Evolutionary conservation across 2,113 vertebrate genomes (phyloP).

Genomic region (Passer montanus): DNA sequence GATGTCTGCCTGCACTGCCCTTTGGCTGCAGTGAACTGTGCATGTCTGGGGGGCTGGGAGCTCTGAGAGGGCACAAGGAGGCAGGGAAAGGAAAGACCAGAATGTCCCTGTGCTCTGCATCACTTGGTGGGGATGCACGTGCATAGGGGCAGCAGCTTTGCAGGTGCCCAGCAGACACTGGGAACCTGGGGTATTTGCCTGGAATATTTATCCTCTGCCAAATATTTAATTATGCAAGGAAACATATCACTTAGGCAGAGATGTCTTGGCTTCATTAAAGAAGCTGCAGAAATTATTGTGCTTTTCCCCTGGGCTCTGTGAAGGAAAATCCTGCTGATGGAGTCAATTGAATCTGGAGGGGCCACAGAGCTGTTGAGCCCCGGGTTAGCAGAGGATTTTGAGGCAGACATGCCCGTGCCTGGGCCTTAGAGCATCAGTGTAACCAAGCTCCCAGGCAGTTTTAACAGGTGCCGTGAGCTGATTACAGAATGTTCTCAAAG

Average conservation of each 20-base stretch:
- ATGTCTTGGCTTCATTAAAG: conserved; percentile 39
- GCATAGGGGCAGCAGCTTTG: neutral
- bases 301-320: neutral
- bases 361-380: neutral
- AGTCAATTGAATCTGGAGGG: conserved; percentile 25
- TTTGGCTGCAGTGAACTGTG: neutral
- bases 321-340: conserved; percentile 34
- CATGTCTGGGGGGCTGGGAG: neutral
- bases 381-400: conserved; percentile 20
- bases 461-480: neutral
- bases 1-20: neutral
- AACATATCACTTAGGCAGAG: conserved; percentile 6
- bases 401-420: neutral
- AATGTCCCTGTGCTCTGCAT: neutral
- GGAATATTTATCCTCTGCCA: neutral
- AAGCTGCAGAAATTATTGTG: neutral
- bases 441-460: conserved; percentile 17
- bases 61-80: neutral
- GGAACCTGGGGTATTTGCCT: neutral
- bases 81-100: neutral
- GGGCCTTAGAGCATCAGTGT: neutral
- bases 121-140: rapidly evolving
- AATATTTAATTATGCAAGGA: conserved; percentile 29
- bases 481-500: neutral
- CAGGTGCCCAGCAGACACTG: neutral